Evolutionary conservation across 53 echinoderm and acorn worm genomes (phyloP), one percentile per base, ranked within the genome.

Genomic region (Luidia sarsii): DNA sequence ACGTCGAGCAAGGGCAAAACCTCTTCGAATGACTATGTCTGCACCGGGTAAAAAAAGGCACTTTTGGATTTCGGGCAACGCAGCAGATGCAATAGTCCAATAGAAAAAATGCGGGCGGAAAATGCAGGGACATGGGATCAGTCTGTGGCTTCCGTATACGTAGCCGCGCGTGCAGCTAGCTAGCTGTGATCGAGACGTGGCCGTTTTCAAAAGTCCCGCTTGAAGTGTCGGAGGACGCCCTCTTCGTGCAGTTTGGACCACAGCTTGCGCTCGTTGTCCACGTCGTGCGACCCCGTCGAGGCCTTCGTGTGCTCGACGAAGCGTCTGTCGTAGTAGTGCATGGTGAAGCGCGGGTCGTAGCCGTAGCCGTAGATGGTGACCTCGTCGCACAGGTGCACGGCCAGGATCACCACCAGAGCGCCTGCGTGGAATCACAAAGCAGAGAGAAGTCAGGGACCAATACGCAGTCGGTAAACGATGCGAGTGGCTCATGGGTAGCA

Each of bases 281-380:
- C 88, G 48, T 93, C 92, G 64, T 95, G 95, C 1, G 87, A 71
- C 1, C 85, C 85, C 2, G 92, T 92, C 10, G 92, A 89, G 28
- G 69, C 70, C 28, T 80, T 61, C 0, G 87, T 90, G 49, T 92
- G 92, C 33, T 61, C 57, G 14, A 90, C 90, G 45, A 90, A 92
- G 14, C 60, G 33, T 31, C 39, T 87, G 84, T 95, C 95, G 70
- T 95, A 95, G 79, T 95, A 95, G 79, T 95, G 95, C 22, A 95
- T 68, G 28, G 92, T 90, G 61, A 92, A 95, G 20, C 90, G 72
- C 7, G 85, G 52, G 68, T 90, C 90, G 57, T 95, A 95, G 64
- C 95, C 95, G 41, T 92, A 95, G 19, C 95, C 95, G 60, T 95
- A 95, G 45, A 95, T 85, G 70, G 83, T 79, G 22, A 95, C 95